A percentile compares a stretch with the other conserved stretches of the same genome.
These are phyloP conservation scores for Mamestra configurata DNA, from an alignment of 1,140 invertebrate species.

Conservation along the genomic window DNA sequence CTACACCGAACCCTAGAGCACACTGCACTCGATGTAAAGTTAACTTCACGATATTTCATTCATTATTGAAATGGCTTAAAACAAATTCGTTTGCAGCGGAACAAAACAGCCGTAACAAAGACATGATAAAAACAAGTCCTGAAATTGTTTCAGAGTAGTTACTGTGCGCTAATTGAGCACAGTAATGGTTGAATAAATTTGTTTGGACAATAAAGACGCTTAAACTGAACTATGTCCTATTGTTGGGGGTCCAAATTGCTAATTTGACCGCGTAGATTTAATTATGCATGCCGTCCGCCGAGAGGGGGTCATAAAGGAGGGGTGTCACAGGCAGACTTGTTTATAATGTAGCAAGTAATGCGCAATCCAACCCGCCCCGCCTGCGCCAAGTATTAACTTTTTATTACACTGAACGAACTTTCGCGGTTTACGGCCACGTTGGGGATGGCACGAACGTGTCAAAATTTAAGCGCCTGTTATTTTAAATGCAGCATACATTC, in stretches of 20 bases:
- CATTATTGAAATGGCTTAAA: conserved; percentile 50
- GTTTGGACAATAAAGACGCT: conserved; percentile 82
- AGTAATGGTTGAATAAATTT: conserved; percentile 69
- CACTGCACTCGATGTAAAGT: conserved; percentile 28
- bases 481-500: conserved; percentile 62
- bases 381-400: conserved; percentile 82
- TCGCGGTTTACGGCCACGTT: conserved; percentile 74
- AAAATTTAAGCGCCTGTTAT: conserved; percentile 69
- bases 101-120: conserved; percentile 45
- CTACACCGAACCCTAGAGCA: background rate
- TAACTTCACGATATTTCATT: conserved; percentile 46
- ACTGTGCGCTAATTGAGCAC: conserved; percentile 55
- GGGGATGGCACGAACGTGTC: conserved; percentile 61
- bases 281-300: conserved; percentile 83
- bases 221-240: conserved; percentile 84
- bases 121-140: conserved; percentile 59
- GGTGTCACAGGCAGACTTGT: conserved; percentile 82
- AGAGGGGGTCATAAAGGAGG: conserved; percentile 78
- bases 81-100: conserved; percentile 48
- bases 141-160: conserved; percentile 56
- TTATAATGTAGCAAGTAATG: conserved; percentile 86
- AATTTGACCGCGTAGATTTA: conserved; percentile 87
- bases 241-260: conserved; percentile 83
- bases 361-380: conserved; percentile 73
- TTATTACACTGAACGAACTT: conserved; percentile 81